phyloP scores from a whole-genome alignment of 1,140 invertebrate species.

The Apis florea region DNA sequence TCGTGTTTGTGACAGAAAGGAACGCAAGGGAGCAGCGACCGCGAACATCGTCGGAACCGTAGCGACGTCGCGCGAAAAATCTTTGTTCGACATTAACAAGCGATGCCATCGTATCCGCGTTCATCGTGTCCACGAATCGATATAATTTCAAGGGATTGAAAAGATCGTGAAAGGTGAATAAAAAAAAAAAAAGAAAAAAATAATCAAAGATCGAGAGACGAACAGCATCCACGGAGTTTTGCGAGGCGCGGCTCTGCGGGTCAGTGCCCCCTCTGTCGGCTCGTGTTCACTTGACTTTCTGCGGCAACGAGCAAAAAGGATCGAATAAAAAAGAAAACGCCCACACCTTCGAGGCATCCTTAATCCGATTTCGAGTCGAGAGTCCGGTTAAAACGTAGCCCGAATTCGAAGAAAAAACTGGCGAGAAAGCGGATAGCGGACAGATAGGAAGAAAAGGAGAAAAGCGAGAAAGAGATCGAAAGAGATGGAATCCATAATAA shows the following conservation, averaged over 20 bases:
- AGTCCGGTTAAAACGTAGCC: not conserved
- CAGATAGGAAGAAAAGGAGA: not conserved
- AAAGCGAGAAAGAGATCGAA: not conserved
- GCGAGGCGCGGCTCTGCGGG: constrained; percentile 78
- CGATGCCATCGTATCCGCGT: not conserved
- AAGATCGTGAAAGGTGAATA: not conserved
- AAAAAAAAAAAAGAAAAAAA: not conserved
- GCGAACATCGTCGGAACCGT: not conserved
- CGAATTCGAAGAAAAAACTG: not conserved
- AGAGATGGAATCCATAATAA: constrained; percentile 15
- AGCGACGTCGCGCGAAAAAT: not conserved
- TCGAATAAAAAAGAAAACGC: constrained; percentile 39
- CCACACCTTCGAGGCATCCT: constrained; percentile 43
- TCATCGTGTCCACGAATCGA: not conserved
- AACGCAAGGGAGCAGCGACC: not conserved
- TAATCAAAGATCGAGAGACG: not conserved
- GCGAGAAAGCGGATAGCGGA: not conserved
- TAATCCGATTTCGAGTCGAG: constrained; percentile 52
- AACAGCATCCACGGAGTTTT: constrained; percentile 75
- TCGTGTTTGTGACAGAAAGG: not conserved
- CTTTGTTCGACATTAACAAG: not conserved
- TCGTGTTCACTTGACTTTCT: constrained; percentile 65
- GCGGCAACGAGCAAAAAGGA: constrained; percentile 40
- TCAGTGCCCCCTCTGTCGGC: constrained; percentile 73
- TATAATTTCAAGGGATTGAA: not conserved